Evolutionary conservation across 2,113 vertebrate species (phyloP).

Genomic region (Plotosus lineatus): DNA sequence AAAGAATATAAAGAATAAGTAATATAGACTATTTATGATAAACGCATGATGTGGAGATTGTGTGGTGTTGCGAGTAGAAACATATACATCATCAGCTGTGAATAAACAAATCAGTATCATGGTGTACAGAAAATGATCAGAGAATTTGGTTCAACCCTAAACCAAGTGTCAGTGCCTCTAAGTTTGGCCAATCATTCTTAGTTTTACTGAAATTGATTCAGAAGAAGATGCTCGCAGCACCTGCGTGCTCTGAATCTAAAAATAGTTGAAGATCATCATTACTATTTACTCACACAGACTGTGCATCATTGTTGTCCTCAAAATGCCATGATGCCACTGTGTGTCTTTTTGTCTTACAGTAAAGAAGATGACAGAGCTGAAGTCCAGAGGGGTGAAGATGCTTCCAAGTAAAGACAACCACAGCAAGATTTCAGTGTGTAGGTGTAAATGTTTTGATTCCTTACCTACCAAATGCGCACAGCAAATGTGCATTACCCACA

Average conservation of each 20-base stretch:
- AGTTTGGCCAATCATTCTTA: slow-evolving; percentile 12
- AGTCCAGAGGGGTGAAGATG: slow-evolving; percentile 96
- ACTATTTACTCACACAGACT: not conserved
- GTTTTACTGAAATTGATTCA: slow-evolving; percentile 9
- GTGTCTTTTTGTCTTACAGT: slow-evolving; percentile 72
- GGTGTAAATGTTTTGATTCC: slow-evolving; percentile 65
- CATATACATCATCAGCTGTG: no score
- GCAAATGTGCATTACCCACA: not conserved
- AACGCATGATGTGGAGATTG: not conserved
- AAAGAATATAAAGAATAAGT: not conserved
- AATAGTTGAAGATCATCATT: slow-evolving; percentile 21
- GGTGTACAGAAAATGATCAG: not conserved
- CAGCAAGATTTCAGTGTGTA: slow-evolving; percentile 99
- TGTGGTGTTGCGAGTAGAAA: not conserved
- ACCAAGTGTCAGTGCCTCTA: slow-evolving; percentile 22
- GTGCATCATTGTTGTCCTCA: not conserved
- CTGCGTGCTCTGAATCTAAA: not conserved
- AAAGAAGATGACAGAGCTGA: slow-evolving; percentile 97
- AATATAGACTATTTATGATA: not conserved
- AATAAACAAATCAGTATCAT: slow-evolving; percentile 9
- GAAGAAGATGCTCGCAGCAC: slow-evolving; percentile 16
- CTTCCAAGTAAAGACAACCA: slow-evolving; percentile 97
- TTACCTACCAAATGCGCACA: no score
- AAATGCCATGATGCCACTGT: slow-evolving; percentile 12
- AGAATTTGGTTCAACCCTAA: slow-evolving; percentile 43